Evolutionary conservation across 2,113 vertebrate genomes (phyloP).

Genomic region (Heterochromis multidens): DNA sequence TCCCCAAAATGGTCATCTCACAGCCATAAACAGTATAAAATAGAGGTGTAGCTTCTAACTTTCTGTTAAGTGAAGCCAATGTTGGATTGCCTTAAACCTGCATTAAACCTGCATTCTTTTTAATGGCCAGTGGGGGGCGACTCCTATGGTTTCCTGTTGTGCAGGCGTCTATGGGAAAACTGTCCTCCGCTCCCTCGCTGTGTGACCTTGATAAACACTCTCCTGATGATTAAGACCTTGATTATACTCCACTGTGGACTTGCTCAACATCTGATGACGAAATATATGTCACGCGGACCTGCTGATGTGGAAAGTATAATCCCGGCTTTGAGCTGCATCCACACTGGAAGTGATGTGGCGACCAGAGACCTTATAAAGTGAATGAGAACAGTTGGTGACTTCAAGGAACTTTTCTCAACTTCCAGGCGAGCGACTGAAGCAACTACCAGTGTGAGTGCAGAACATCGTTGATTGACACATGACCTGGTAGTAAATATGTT

Average conservation of each 20-base stretch:
- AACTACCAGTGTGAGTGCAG: not conserved
- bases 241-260: not conserved
- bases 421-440: not conserved
- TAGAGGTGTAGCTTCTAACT: not conserved
- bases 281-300: not conserved
- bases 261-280: not conserved
- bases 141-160: accelerated
- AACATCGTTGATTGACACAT: not conserved
- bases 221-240: not conserved
- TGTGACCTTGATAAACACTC: not conserved
- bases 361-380: not conserved
- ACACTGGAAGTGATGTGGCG: not conserved
- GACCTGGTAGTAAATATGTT: not conserved
- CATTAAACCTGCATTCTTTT: not conserved
- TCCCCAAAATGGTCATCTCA: not conserved
- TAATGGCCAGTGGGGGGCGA: not conserved
- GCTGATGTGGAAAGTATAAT: not conserved
- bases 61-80: not conserved
- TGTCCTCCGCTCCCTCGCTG: not conserved
- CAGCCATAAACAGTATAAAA: not conserved
- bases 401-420: not conserved
- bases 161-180: not conserved
- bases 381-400: not conserved
- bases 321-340: not conserved
- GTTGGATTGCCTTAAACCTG: not conserved